A percentile compares a stretch with the other conserved stretches of the same genome.
These are phyloP conservation scores for Stigmatopora argus DNA, from an alignment of 2,113 vertebrate species.

Conservation along the genomic window DNA sequence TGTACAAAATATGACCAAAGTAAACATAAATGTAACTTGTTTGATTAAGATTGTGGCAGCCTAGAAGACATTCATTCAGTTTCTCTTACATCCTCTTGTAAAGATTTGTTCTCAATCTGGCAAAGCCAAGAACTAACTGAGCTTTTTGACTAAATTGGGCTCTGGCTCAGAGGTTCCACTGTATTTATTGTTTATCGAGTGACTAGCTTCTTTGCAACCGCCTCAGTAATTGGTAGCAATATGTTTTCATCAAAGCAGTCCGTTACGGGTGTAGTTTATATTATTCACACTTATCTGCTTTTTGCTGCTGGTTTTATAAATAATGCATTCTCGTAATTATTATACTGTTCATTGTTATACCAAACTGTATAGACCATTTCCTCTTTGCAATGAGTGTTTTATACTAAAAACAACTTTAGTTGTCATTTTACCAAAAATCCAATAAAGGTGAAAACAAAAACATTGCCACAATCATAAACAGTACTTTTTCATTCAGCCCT, in stretches of 20 bases:
- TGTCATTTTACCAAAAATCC: conserved; percentile 9
- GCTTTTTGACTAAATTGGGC: not conserved
- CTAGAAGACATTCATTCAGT: not conserved
- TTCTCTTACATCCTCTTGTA: not conserved
- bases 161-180: not conserved
- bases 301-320: not conserved
- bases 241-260: not conserved
- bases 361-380: not conserved
- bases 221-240: not conserved
- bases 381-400: not conserved
- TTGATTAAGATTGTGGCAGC: not conserved
- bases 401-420: not conserved
- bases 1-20: too few species aligned
- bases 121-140: not conserved
- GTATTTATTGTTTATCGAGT: not conserved
- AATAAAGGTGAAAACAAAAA: not conserved
- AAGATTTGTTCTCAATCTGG: not conserved
- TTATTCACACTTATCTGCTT: not conserved
- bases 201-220: not conserved
- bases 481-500: not conserved
- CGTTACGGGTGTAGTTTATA: not conserved
- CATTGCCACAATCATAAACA: not conserved
- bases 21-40: not conserved
- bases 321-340: not conserved
- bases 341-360: not conserved